A percentile compares a stretch with the other conserved stretches of the same genome.
Evolutionary conservation across 2,888 invertebrate species (phyloP).

Genomic region (Cerceris rybyensis): DNA sequence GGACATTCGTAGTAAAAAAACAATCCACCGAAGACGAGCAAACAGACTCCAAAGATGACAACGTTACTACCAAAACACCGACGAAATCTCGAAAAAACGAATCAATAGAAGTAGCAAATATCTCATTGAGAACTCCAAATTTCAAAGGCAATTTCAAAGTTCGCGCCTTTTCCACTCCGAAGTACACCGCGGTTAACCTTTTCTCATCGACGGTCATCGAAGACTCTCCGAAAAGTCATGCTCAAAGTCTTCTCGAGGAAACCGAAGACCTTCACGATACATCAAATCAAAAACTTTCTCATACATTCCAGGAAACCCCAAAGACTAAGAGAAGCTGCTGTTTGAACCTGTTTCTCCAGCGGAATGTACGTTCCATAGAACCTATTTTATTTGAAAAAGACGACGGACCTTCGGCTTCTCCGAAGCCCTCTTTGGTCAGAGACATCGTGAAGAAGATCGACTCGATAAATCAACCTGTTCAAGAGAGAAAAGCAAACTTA

Average conservation of each 20-base stretch:
- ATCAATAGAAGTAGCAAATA: not conserved
- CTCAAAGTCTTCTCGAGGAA: not conserved
- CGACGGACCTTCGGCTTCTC: not conserved
- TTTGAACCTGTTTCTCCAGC: not conserved
- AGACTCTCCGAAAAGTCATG: not conserved
- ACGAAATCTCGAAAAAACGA: not conserved
- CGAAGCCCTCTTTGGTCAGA: slow-evolving; percentile 6
- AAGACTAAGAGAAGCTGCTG: not conserved
- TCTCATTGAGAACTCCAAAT: not conserved
- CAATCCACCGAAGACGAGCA: not conserved
- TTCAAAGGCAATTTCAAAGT: slow-evolving; percentile 3
- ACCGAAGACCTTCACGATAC: not conserved
- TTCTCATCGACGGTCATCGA: slow-evolving; percentile 29
- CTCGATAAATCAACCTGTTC: not conserved
- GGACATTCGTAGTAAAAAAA: not conserved
- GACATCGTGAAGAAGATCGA: slow-evolving; percentile 32
- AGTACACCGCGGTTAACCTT: slow-evolving; percentile 1
- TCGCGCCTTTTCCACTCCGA: slow-evolving; percentile 32
- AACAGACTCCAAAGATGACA: not conserved
- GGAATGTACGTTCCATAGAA: slow-evolving; percentile 17
- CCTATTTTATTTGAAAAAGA: slow-evolving; percentile 20
- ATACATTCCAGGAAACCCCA: not conserved
- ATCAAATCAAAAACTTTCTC: not conserved
- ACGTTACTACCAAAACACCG: not conserved
- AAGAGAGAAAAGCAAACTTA: not conserved